Evolutionary conservation across 2,888 invertebrate genomes (phyloP).

Genomic region (Nyleta sp.): DNA sequence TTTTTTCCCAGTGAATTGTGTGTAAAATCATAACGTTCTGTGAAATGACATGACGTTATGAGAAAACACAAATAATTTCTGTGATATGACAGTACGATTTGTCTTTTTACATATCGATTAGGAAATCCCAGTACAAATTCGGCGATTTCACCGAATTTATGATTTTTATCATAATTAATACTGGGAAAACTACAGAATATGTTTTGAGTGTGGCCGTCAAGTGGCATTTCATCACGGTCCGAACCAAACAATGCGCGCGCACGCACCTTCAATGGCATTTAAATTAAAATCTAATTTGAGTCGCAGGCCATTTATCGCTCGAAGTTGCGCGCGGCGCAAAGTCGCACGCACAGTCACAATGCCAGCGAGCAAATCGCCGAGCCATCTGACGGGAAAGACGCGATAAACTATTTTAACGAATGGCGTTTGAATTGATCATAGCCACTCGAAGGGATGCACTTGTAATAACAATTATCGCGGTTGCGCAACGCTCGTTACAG

Average conservation of each 20-base stretch:
- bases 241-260: slow-evolving; percentile 38
- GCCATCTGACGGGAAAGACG: slow-evolving; percentile 35
- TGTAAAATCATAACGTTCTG: no score
- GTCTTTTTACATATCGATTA: no score
- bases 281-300: slow-evolving; percentile 52
- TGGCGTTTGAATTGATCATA: slow-evolving; percentile 41
- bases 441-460: slow-evolving; percentile 43
- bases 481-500: slow-evolving; percentile 48
- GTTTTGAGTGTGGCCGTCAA: slow-evolving; percentile 10
- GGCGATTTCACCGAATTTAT: no score
- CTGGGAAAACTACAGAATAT: no score
- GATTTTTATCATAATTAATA: no score
- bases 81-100: no score
- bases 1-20: no score
- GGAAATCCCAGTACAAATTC: no score
- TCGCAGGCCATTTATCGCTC: slow-evolving; percentile 32
- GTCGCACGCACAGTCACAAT: slow-evolving; percentile 40
- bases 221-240: slow-evolving; percentile 13
- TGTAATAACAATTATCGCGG: slow-evolving; percentile 45
- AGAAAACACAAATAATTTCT: no score
- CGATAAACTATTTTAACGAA: slow-evolving; percentile 62
- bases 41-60: no score
- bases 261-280: slow-evolving; percentile 43
- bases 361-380: slow-evolving; percentile 21
- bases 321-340: slow-evolving; percentile 20